Percentiles rank a stretch among this genome's conserved stretches.
These are phyloP conservation scores for Ridgeia piscesae DNA, from an alignment of 1,140 invertebrate species.

Conservation along the genomic window DNA sequence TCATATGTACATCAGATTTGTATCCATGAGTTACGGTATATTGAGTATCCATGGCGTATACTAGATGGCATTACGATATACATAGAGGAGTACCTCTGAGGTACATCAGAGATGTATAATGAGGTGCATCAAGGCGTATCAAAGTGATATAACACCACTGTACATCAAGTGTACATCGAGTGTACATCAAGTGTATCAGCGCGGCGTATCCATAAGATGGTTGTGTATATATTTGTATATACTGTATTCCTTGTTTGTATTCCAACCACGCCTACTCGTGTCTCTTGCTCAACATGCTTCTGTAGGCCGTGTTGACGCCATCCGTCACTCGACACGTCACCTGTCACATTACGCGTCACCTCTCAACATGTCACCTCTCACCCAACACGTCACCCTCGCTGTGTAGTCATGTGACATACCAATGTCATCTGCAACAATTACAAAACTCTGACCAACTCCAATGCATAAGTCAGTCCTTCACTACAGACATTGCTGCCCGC, in stretches of 20 bases:
- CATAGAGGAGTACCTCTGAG: too few species aligned
- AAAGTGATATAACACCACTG: too few species aligned
- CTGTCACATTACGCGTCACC: not conserved
- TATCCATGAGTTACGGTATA: too few species aligned
- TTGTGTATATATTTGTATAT: not conserved
- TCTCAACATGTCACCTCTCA: not conserved
- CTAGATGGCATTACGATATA: too few species aligned
- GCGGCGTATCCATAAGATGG: not conserved
- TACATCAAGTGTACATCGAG: too few species aligned
- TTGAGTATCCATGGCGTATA: too few species aligned
- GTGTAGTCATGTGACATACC: not conserved
- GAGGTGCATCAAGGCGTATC: too few species aligned
- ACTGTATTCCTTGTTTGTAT: not conserved
- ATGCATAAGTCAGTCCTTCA: not conserved
- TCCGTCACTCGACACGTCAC: not conserved
- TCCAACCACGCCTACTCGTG: not conserved
- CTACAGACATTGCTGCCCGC: not conserved
- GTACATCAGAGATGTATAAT: too few species aligned
- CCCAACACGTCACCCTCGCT: not conserved
- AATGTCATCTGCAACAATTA: not conserved
- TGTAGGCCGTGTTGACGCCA: not conserved
- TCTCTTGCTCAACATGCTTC: not conserved
- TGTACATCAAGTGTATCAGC: not conserved
- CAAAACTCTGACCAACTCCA: not conserved
- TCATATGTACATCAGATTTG: too few species aligned